Evolutionary conservation across 2,113 vertebrate species (phyloP).

Genomic region (Thamnophis sirtalis): DNA sequence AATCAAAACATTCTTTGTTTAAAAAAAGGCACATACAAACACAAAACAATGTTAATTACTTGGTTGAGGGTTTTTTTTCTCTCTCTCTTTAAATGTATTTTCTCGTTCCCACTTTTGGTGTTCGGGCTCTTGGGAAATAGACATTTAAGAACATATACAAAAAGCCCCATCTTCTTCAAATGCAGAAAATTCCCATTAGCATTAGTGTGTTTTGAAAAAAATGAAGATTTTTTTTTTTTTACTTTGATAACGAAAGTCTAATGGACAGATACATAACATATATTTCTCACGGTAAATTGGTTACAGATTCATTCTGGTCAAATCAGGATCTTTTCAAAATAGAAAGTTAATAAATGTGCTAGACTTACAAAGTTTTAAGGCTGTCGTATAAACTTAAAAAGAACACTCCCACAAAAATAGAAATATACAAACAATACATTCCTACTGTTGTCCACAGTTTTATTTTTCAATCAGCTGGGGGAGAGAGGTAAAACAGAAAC

Average conservation of each 20-base stretch:
- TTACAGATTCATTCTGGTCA: conserved; percentile 67
- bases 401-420: background rate
- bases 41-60: background rate
- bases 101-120: conserved; percentile 45
- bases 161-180: conserved; percentile 16
- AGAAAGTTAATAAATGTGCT: conserved; percentile 68
- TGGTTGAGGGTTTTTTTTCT: conserved; percentile 21
- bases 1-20: conserved; percentile 12
- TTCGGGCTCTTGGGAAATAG: conserved; percentile 49
- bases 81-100: conserved; percentile 64
- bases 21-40: conserved; percentile 54
- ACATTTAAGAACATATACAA: conserved; percentile 53
- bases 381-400: conserved; percentile 67
- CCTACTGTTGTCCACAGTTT: conserved; percentile 79
- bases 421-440: conserved; percentile 66
- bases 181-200: conserved; percentile 3
- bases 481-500: conserved; percentile 40
- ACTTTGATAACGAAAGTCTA: conserved; percentile 15
- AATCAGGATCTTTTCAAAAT: conserved; percentile 68
- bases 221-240: background rate
- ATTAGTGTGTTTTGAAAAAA: background rate
- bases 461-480: conserved; percentile 57
- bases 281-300: conserved; percentile 66
- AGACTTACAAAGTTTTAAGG: conserved; percentile 72
- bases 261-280: conserved; percentile 62